A percentile compares a stretch with the other conserved stretches of the same genome.
Conservation (phyloP, 2,888 invertebrate genomes). For the Dryomyza anilis region DNA sequence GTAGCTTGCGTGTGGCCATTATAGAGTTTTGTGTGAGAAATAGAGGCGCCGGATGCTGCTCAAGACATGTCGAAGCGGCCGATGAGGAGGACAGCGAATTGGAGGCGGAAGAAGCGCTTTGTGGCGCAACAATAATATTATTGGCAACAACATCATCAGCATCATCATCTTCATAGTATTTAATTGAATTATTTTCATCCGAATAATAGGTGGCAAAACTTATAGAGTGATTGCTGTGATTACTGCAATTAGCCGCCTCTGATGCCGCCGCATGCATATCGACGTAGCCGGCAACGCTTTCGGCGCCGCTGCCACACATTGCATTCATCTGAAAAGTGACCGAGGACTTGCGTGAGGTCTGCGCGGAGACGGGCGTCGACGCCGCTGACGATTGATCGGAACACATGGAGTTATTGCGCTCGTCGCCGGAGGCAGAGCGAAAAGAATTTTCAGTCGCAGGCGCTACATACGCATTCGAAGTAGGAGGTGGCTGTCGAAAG, state of each 20-base stretch:
- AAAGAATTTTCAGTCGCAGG: constrained; percentile 24
- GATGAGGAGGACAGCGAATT: too few relatives aligned
- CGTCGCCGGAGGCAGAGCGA: constrained; percentile 35
- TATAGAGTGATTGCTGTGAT: constrained; percentile 40
- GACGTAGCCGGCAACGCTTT: constrained; percentile 29
- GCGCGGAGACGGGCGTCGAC: constrained; percentile 41
- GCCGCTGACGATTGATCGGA: constrained; percentile 52
- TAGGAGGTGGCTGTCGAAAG: constrained; percentile 54
- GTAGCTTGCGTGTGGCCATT: constrained; percentile 51
- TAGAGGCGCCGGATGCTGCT: constrained; percentile 19
- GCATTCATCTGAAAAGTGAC: constrained; percentile 54
- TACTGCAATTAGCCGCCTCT: background rate
- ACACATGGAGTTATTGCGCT: constrained; percentile 44
- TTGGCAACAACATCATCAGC: constrained; percentile 16
- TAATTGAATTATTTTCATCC: constrained; percentile 28
- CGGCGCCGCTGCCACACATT: constrained; percentile 16
- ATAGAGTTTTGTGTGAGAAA: constrained; percentile 46
- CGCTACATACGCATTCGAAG: constrained; percentile 41
- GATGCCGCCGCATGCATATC: constrained; percentile 38
- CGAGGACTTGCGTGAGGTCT: constrained; percentile 57
- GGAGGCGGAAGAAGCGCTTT: too few relatives aligned
- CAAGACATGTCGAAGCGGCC: too few relatives aligned
- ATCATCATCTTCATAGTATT: constrained; percentile 22
- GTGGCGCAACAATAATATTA: too few relatives aligned
- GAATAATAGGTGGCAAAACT: constrained; percentile 49